These are phyloP conservation scores for Schizothorax lantsangensis DNA, from an alignment of 2,797 vertebrate species.

Conservation along the genomic window DNA sequence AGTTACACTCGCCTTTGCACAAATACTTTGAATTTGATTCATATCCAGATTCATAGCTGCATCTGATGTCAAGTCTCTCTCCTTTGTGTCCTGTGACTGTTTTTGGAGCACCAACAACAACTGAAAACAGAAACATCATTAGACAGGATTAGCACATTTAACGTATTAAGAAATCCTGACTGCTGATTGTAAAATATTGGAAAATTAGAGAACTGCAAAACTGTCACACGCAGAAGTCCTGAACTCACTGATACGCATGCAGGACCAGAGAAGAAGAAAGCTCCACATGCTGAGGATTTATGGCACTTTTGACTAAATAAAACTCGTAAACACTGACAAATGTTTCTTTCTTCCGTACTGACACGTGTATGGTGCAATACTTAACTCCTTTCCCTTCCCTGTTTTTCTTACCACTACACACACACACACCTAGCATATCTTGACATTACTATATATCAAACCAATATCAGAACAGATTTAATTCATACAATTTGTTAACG, in stretches of 20 bases:
- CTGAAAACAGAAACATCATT: neutral
- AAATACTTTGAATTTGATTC: neutral
- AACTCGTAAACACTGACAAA: neutral
- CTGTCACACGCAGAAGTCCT: neutral
- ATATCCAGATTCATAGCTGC: neutral
- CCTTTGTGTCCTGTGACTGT: neutral
- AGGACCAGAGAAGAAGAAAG: neutral
- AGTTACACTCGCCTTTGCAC: neutral
- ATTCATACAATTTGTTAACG: no score
- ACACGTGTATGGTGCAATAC: neutral
- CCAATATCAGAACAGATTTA: neutral
- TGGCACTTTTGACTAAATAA: neutral
- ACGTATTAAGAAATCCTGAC: neutral
- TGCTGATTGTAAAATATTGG: neutral
- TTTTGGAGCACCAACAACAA: neutral
- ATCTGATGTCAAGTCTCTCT: neutral
- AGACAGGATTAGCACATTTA: neutral
- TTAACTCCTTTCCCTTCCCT: neutral
- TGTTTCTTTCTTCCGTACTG: neutral
- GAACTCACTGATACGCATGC: neutral
- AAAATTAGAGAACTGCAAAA: neutral
- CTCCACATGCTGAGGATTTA: constrained; percentile 8
- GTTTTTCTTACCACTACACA: neutral
- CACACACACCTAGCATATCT: neutral
- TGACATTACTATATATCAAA: neutral